phyloP scores from a whole-genome alignment of 2,113 vertebrate species.

The Opisthocomus hoazin region DNA sequence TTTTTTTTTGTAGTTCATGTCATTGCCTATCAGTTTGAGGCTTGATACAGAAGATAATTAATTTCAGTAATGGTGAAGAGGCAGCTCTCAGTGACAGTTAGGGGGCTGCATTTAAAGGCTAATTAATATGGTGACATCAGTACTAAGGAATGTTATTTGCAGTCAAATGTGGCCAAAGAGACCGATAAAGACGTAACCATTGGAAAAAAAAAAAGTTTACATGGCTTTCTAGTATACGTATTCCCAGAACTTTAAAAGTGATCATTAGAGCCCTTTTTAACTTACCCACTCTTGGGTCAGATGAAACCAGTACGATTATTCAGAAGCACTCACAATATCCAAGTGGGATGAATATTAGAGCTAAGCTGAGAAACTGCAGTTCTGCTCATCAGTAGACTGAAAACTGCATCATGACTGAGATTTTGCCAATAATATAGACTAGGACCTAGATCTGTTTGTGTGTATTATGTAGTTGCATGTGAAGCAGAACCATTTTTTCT shows the following conservation, averaged over 20 bases:
- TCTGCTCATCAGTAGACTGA: neutral
- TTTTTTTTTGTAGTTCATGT: neutral
- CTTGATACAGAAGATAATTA: neutral
- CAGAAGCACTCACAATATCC: neutral
- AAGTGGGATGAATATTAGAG: neutral
- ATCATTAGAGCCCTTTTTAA: neutral
- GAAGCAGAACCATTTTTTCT: neutral
- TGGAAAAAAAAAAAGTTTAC: neutral
- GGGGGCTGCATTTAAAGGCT: neutral
- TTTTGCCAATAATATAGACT: neutral
- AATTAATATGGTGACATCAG: neutral
- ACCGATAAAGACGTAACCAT: neutral
- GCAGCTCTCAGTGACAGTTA: neutral
- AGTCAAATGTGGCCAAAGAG: neutral
- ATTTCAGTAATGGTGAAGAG: neutral
- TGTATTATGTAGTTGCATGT: neutral
- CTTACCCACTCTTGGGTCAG: neutral
- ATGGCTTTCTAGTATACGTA: neutral
- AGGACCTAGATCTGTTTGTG: neutral
- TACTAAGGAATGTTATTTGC: neutral
- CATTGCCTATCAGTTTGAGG: neutral
- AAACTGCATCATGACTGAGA: neutral
- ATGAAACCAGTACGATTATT: neutral
- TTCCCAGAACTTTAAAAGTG: neutral
- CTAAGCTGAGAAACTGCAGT: neutral